Evolutionary conservation across 2,113 vertebrate genomes (phyloP).

Genomic region (Leptobrachium ailaonicum): DNA sequence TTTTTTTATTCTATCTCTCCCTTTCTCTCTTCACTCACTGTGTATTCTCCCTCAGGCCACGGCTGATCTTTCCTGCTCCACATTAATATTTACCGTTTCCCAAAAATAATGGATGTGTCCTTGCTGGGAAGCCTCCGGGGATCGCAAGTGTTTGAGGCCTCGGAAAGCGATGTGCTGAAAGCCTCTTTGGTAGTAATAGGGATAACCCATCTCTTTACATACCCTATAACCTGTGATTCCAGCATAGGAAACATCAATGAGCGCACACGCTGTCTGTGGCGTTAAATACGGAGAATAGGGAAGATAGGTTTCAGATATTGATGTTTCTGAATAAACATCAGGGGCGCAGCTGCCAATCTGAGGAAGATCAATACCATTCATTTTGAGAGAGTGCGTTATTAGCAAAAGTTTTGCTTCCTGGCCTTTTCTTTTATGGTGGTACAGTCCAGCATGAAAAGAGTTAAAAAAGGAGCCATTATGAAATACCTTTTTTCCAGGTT

Average conservation of each 20-base stretch:
- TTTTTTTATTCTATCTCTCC: slow-evolving; percentile 29
- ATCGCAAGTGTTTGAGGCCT: slow-evolving; percentile 25
- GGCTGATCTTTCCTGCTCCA: slow-evolving; percentile 43
- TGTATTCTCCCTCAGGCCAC: slow-evolving; percentile 42
- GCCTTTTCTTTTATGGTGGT: not conserved
- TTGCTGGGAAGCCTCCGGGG: slow-evolving; percentile 31
- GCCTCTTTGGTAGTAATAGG: slow-evolving; percentile 6
- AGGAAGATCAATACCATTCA: no score
- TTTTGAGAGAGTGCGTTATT: no score
- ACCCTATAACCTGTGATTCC: not conserved
- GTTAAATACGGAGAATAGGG: not conserved
- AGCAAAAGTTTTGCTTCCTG: no score
- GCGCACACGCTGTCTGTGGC: slow-evolving; percentile 8
- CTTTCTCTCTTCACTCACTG: slow-evolving; percentile 8
- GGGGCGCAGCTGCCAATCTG: not conserved
- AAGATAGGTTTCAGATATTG: slow-evolving; percentile 9
- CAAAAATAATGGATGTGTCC: slow-evolving; percentile 48
- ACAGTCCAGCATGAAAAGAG: not conserved
- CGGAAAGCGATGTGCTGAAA: slow-evolving; percentile 1
- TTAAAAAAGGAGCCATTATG: not conserved
- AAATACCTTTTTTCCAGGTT: not conserved
- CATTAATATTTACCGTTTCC: slow-evolving; percentile 50
- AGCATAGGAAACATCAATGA: slow-evolving; percentile 1
- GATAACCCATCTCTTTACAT: slow-evolving; percentile 20
- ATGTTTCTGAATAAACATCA: not conserved